Evolutionary conservation across 2,797 vertebrate genomes (phyloP).

Genomic region (Miichthys miiuy): DNA sequence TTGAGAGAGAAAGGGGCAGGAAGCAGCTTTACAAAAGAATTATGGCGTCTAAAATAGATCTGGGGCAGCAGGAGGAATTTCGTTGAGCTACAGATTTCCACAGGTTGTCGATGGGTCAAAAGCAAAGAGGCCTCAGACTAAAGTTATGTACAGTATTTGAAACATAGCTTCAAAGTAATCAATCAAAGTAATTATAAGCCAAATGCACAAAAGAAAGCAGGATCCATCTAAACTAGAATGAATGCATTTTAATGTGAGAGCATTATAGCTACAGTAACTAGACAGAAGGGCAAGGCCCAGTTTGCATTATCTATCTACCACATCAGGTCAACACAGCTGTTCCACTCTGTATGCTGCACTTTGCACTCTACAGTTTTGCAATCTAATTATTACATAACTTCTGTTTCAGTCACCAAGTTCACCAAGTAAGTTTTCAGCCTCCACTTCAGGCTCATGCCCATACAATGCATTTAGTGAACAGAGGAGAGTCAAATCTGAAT

Average conservation of each 20-base stretch:
- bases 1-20: neutral
- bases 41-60: neutral
- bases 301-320: neutral
- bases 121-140: neutral
- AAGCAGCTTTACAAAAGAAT: neutral
- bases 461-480: no score
- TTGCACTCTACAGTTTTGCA: slow-evolving; percentile 22
- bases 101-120: neutral
- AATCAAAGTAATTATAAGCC: no score
- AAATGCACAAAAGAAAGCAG: no score
- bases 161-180: no score
- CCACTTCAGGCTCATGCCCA: neutral
- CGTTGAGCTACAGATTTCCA: neutral
- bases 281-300: neutral
- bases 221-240: neutral
- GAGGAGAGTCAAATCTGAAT: neutral
- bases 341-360: slow-evolving; percentile 8
- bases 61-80: neutral
- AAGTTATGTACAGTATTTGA: neutral
- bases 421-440: no score
- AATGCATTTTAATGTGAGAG: neutral
- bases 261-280: neutral
- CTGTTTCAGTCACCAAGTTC: neutral
- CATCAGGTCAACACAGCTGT: neutral
- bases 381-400: slow-evolving; percentile 19